These are phyloP conservation scores for Discoglossus pictus DNA, from an alignment of 2,797 vertebrate species.

Conservation along the genomic window DNA sequence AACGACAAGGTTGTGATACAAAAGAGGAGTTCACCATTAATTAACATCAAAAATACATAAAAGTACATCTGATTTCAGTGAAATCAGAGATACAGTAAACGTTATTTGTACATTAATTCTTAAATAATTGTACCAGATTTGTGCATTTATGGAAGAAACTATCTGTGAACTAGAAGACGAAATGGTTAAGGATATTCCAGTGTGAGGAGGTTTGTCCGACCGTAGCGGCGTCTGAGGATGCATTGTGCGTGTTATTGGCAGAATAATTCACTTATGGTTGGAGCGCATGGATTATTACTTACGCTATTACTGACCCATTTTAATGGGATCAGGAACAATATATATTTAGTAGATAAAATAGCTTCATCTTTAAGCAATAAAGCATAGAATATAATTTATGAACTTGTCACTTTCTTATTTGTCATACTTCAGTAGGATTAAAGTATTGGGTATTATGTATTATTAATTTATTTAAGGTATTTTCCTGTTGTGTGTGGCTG, in stretches of 20 bases:
- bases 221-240: slow-evolving; percentile 23
- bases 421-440: not conserved
- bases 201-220: too few relatives aligned
- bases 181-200: too few relatives aligned
- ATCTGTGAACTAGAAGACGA: too few relatives aligned
- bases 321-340: slow-evolving; percentile 60
- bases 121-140: too few relatives aligned
- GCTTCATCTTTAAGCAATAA: slow-evolving; percentile 53
- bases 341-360: slow-evolving; percentile 53
- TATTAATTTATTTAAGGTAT: not conserved
- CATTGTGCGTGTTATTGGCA: slow-evolving; percentile 42
- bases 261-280: slow-evolving; percentile 52
- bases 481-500: too few relatives aligned
- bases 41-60: too few relatives aligned
- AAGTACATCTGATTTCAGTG: too few relatives aligned
- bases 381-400: slow-evolving; percentile 25
- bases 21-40: too few relatives aligned
- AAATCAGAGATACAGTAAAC: too few relatives aligned
- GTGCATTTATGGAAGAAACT: too few relatives aligned
- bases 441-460: not conserved
- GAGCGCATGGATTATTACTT: slow-evolving; percentile 56
- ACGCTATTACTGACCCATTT: slow-evolving; percentile 59
- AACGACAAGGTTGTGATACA: too few relatives aligned
- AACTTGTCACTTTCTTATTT: not conserved
- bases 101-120: too few relatives aligned